These are phyloP conservation scores for Macaria notata DNA, from an alignment of 2,888 invertebrate genomes.

Conservation along the genomic window DNA sequence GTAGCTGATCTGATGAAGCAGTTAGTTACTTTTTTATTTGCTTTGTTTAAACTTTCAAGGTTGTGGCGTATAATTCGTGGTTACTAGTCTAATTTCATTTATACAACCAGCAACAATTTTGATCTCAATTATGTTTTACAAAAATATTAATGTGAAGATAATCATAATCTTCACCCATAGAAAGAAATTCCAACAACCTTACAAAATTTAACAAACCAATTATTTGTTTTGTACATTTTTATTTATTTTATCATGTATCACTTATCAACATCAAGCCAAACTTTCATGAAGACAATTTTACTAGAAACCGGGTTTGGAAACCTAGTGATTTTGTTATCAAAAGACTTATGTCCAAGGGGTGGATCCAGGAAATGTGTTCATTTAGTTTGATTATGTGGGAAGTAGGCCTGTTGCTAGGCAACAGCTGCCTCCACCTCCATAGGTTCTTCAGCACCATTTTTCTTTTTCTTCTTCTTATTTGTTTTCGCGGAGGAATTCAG, in stretches of 20 bases:
- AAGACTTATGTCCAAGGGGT: constrained; percentile 35
- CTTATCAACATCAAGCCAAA: constrained; percentile 17
- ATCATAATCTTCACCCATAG: too few species aligned
- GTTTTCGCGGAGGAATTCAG: constrained; percentile 91
- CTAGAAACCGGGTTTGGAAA: constrained; percentile 21
- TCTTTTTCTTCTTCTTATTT: constrained; percentile 96
- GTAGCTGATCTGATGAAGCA: background rate
- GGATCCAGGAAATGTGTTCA: constrained; percentile 44
- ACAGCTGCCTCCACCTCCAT: constrained; percentile 83
- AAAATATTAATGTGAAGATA: too few species aligned
- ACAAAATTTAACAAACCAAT: constrained; percentile 20
- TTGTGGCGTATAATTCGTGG: too few species aligned
- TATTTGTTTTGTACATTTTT: constrained; percentile 36
- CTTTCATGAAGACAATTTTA: background rate
- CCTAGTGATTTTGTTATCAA: constrained; percentile 18
- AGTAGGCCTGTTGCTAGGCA: constrained; percentile 56
- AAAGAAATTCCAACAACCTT: too few species aligned
- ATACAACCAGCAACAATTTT: too few species aligned
- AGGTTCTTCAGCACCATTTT: constrained; percentile 83
- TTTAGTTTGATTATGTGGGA: constrained; percentile 36
- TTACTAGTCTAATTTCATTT: too few species aligned
- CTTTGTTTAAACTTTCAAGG: too few species aligned
- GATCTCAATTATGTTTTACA: too few species aligned
- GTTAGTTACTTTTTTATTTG: too few species aligned
- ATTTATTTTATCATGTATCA: constrained; percentile 24